A percentile compares a stretch with the other conserved stretches of the same genome.
These are phyloP conservation scores for Sebastes vulpes DNA, from an alignment of 2,797 vertebrate species.

Conservation along the genomic window DNA sequence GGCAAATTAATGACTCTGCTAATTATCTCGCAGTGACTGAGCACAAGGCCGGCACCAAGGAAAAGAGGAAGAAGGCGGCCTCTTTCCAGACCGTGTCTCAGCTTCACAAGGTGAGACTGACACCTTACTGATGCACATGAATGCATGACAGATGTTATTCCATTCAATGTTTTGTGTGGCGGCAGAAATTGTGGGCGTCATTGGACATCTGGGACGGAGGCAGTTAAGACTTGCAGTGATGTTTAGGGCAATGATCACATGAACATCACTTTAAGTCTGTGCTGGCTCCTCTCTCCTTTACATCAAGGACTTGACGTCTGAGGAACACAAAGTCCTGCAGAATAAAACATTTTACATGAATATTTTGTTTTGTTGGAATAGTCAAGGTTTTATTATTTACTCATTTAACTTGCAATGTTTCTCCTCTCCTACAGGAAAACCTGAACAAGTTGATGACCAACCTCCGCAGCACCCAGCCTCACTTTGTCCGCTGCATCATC, in stretches of 20 bases:
- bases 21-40: conserved; percentile 62
- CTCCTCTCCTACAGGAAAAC: conserved; percentile 88
- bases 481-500: conserved; percentile 96
- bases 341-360: not conserved
- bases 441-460: conserved; percentile 97
- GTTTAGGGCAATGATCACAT: conserved; percentile 97
- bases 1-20: not conserved
- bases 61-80: conserved; percentile 95
- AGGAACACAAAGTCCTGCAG: not conserved
- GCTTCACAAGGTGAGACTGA: conserved; percentile 92
- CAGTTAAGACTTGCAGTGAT: conserved; percentile 99
- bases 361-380: not conserved
- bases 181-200: not conserved
- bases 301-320: conserved; percentile 29
- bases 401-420: not conserved
- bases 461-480: conserved; percentile 93
- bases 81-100: conserved; percentile 96
- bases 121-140: not conserved
- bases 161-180: not conserved
- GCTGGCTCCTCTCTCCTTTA: conserved; percentile 90
- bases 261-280: conserved; percentile 99
- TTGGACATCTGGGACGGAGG: conserved; percentile 81
- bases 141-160: not conserved
- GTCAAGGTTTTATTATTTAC: not conserved
- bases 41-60: conserved; percentile 88